phyloP scores from a whole-genome alignment of 2,797 vertebrate genomes.

The Alca torda region DNA sequence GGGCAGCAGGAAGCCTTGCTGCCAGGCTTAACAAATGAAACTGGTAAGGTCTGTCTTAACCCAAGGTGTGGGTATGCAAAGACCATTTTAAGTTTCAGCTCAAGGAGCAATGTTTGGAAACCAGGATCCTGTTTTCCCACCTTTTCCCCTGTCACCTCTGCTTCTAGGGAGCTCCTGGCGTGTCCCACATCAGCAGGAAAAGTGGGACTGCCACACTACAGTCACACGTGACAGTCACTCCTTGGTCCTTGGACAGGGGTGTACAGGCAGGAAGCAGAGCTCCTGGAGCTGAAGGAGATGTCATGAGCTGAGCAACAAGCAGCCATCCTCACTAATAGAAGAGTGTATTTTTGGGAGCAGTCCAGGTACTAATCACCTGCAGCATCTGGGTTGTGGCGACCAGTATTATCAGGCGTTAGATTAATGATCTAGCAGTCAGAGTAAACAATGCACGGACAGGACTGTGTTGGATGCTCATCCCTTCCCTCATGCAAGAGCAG shows the following conservation, averaged over 20 bases:
- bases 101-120: background rate
- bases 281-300: background rate
- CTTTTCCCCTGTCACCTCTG: background rate
- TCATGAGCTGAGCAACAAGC: background rate
- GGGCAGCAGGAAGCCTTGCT: background rate
- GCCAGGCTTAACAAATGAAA: background rate
- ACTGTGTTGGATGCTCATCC: background rate
- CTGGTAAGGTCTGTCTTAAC: background rate
- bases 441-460: background rate
- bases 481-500: background rate
- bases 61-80: background rate
- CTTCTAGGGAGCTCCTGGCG: background rate
- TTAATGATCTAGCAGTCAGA: background rate
- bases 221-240: accelerated
- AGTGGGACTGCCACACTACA: background rate
- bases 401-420: background rate
- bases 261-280: background rate
- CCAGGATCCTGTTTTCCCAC: background rate
- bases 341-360: background rate
- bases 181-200: too few species aligned
- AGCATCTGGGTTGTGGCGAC: background rate
- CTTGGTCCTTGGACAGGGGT: background rate
- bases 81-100: background rate
- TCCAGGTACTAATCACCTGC: background rate
- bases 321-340: background rate